Conservation (phyloP, 2,888 invertebrate genomes). For the Merodon equestris region DNA sequence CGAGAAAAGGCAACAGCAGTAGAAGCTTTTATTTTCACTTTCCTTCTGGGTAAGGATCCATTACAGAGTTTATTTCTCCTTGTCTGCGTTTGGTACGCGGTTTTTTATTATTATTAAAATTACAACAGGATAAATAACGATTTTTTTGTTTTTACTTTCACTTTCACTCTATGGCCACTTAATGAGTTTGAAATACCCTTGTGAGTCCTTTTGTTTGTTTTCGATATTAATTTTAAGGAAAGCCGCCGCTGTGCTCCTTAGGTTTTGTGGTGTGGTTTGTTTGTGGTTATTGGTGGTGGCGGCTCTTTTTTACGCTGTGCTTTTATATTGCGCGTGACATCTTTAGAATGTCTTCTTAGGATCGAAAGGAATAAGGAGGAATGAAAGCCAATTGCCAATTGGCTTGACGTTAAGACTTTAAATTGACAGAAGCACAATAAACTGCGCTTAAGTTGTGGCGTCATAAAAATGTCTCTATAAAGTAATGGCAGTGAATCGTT, state of each 20-base stretch:
- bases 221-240: no score
- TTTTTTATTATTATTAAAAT: conserved; percentile 13
- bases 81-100: neutral
- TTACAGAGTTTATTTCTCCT: conserved; percentile 5
- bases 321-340: no score
- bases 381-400: conserved; percentile 14
- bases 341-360: neutral
- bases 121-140: conserved; percentile 10
- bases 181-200: conserved; percentile 22
- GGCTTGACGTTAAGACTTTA: conserved; percentile 2
- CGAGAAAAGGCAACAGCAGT: no score
- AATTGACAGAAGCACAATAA: conserved; percentile 5
- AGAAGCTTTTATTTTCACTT: conserved; percentile 18
- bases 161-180: conserved; percentile 14
- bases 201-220: conserved; percentile 6
- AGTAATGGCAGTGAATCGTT: no score
- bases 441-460: conserved; percentile 1
- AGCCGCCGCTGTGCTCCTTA: neutral
- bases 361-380: no score
- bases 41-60: conserved; percentile 11
- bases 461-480: no score
- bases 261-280: no score
- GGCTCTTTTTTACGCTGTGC: no score
- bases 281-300: no score
- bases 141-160: neutral